A percentile compares a stretch with the other conserved stretches of the same genome.
These are phyloP conservation scores for Scaptomyza pallida DNA, from an alignment of 1,140 invertebrate species.

Conservation along the genomic window DNA sequence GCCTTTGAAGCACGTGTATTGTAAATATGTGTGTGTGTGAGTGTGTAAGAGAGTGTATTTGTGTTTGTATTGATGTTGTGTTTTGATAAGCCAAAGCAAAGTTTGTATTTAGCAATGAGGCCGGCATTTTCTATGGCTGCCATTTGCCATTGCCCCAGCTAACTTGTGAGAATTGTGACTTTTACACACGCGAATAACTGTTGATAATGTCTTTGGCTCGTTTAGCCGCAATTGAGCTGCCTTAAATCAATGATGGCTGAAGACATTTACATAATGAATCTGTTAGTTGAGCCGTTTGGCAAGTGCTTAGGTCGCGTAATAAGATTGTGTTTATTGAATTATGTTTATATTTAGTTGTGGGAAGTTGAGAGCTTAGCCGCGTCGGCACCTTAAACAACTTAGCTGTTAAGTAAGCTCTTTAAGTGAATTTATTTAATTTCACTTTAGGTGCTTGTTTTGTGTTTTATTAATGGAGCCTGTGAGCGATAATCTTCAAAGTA, in stretches of 20 bases:
- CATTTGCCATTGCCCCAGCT: constrained; percentile 15
- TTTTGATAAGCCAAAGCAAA: constrained; percentile 71
- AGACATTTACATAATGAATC: constrained; percentile 17
- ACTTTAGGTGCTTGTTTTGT: background rate
- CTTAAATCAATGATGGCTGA: constrained; percentile 7
- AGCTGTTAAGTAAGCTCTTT: background rate
- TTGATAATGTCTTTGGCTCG: background rate
- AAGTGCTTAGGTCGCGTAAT: too few relatives aligned
- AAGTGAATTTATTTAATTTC: background rate
- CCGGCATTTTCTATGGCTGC: constrained; percentile 74
- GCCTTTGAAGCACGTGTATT: constrained; percentile 47
- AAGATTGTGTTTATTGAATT: background rate
- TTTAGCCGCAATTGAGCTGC: constrained; percentile 3
- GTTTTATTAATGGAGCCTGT: too few relatives aligned
- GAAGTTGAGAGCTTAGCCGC: too few relatives aligned
- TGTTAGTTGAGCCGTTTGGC: background rate
- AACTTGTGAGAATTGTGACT: constrained; percentile 4
- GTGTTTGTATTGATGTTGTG: constrained; percentile 61
- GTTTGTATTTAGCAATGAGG: constrained; percentile 46
- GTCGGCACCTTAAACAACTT: too few relatives aligned
- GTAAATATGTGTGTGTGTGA: constrained; percentile 5
- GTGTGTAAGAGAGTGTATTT: constrained; percentile 24
- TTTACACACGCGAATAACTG: constrained; percentile 7
- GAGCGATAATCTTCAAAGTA: too few relatives aligned
- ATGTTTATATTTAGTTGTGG: background rate